These are phyloP conservation scores for Drosophila orena DNA, from an alignment of 1,140 invertebrate species.

Conservation along the genomic window DNA sequence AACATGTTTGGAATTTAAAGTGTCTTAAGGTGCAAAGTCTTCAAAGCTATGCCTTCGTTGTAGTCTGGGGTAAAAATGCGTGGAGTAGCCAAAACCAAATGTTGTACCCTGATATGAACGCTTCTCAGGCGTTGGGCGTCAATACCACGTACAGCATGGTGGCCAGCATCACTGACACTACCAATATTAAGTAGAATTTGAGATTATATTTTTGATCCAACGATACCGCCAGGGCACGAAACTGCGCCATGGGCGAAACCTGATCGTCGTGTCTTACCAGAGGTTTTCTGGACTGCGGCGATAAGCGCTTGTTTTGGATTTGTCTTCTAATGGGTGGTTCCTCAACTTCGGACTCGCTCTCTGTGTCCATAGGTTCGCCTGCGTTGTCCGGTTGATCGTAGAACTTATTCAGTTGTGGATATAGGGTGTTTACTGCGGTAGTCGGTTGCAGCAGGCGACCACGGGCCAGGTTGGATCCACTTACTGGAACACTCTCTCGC, in stretches of 20 bases:
- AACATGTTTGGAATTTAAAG: not conserved
- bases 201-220: conserved; percentile 67
- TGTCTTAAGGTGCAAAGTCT: not conserved
- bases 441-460: conserved; percentile 52
- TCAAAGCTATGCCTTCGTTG: not conserved
- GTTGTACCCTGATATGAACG: not conserved
- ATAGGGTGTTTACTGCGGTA: conserved; percentile 42
- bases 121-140: conserved; percentile 30
- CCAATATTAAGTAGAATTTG: conserved; percentile 58
- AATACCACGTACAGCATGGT: conserved; percentile 67
- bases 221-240: conserved; percentile 32
- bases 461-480: conserved; percentile 17
- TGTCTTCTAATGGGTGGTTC: conserved; percentile 1
- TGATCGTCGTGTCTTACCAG: not conserved
- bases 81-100: conserved; percentile 2
- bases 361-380: conserved; percentile 44
- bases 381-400: conserved; percentile 42
- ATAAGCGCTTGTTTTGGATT: conserved; percentile 17
- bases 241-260: conserved; percentile 37
- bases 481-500: conserved; percentile 13
- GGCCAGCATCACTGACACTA: conserved; percentile 42
- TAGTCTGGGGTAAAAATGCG: not conserved
- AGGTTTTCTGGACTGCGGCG: conserved; percentile 33
- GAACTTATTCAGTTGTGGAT: conserved; percentile 62
- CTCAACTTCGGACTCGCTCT: conserved; percentile 55